phyloP scores from a whole-genome alignment of 2,797 vertebrate genomes.

The Etheostoma perlongum region DNA sequence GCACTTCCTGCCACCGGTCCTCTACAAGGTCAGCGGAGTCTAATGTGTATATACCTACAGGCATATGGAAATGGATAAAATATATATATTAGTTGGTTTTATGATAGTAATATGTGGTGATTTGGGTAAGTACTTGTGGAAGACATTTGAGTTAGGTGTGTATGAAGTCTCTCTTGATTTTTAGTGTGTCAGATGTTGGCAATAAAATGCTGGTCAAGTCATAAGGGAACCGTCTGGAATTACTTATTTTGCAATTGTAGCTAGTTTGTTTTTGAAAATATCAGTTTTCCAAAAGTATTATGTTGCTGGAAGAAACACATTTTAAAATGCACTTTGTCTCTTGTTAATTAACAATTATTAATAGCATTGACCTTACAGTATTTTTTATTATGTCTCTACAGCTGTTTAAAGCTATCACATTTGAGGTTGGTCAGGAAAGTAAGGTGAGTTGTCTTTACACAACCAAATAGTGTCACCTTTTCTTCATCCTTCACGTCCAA shows the following conservation, averaged over 20 bases:
- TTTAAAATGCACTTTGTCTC: neutral
- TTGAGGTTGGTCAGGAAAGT: slow-evolving; percentile 90
- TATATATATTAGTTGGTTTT: neutral
- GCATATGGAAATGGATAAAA: neutral
- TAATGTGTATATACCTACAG: neutral
- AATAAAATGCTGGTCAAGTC: neutral
- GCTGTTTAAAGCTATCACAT: slow-evolving; percentile 93
- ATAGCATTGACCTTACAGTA: neutral
- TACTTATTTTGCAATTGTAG: neutral
- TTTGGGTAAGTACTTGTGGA: neutral
- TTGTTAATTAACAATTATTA: neutral
- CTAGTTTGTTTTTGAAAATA: neutral
- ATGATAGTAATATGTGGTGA: neutral
- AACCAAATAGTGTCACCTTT: neutral
- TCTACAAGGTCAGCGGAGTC: slow-evolving; percentile 88
- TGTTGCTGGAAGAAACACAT: neutral
- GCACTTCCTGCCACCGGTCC: slow-evolving; percentile 89
- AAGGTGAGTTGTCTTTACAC: slow-evolving; percentile 84
- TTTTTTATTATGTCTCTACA: slow-evolving; percentile 63
- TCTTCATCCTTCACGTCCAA: neutral
- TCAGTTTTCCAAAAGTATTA: neutral
- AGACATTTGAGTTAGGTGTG: neutral
- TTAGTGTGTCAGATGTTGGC: neutral
- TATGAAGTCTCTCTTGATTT: too few relatives aligned
- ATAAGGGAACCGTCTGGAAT: neutral